Percentiles rank a stretch among this genome's conserved stretches.
phyloP scores from a whole-genome alignment of 1,140 invertebrate species.

The Halesus radiatus region DNA sequence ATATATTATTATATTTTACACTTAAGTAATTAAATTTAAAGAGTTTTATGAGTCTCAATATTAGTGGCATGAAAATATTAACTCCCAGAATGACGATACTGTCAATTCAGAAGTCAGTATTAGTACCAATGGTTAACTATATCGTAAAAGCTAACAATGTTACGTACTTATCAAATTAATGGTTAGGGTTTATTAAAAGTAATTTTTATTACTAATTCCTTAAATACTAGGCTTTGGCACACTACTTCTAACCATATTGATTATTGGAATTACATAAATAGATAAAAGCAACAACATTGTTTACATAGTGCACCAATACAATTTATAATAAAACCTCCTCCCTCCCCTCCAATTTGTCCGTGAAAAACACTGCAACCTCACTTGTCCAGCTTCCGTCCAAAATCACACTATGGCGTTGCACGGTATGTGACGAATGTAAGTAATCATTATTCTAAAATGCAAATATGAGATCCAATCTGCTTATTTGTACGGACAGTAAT shows the following conservation, averaged over 20 bases:
- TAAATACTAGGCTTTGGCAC: slow-evolving; percentile 10
- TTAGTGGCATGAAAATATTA: no score
- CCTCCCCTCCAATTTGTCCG: no score
- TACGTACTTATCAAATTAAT: no score
- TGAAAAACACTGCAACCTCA: no score
- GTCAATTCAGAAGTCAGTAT: no score
- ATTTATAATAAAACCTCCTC: neutral
- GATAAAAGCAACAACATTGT: slow-evolving; percentile 1
- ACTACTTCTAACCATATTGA: slow-evolving; percentile 6
- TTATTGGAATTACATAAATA: neutral
- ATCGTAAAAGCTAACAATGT: no score
- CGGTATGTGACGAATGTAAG: neutral
- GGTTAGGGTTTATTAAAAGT: neutral
- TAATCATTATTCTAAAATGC: neutral
- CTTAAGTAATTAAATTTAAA: no score
- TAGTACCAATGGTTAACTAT: no score
- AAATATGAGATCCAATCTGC: neutral
- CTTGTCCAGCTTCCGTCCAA: no score
- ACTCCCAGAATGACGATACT: no score
- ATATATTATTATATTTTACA: no score
- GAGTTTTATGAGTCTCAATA: no score
- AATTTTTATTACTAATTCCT: neutral
- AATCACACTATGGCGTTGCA: neutral
- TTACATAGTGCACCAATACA: slow-evolving; percentile 3
- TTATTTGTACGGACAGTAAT: slow-evolving; percentile 11